Evolutionary conservation across 2,797 vertebrate genomes (phyloP), one percentile per base, ranked within the genome.

Genomic region (Galago senegalensis): DNA sequence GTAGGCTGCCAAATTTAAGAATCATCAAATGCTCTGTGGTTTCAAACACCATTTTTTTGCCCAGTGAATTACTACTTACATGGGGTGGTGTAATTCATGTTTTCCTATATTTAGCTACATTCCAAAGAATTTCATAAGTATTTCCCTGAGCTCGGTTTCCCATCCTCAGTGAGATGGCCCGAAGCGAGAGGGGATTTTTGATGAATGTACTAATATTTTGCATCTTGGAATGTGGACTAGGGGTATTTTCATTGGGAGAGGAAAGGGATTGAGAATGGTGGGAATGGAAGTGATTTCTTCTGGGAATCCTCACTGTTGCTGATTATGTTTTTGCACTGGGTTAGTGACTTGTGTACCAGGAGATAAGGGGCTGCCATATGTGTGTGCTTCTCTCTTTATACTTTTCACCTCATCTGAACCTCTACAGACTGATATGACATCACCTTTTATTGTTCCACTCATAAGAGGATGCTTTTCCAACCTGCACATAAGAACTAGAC

Each of bases 41-140:
- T 97, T 92, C 31, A 97, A 92, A 87, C 69, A 93, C 53, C 46
- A 76, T 72, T 88, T 81, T 77, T n/a, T 34, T 27, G 25, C 37
- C n/a, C n/a, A 94, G 87, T 93, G 93, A 96, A 85, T 96, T 96
- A 76, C 61, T 87, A 73, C 72, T 96, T 95, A 87, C 80, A 81
- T 46, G 69, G 56, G 73, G 37, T 46, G 81, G 34, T 82, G 72
- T 83, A 90, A 94, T 95, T 95, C 91, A 81, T 96, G 85, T 86
- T 98, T 97, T 97, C 69, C 83, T 97, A 88, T 87, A 96, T 94
- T 96, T 95, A 96, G 82, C 65, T 97, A 31, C 97, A 97, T 97
- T 97, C 94, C 96, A 86, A 83, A 87, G 93, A 92, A 87, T 96
- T 97, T 97, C 97, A 90, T 96, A 93, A 96, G 89, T 77, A 82